Conservation (phyloP, 2,113 vertebrate genomes). For the Thinocorus orbignyianus region DNA sequence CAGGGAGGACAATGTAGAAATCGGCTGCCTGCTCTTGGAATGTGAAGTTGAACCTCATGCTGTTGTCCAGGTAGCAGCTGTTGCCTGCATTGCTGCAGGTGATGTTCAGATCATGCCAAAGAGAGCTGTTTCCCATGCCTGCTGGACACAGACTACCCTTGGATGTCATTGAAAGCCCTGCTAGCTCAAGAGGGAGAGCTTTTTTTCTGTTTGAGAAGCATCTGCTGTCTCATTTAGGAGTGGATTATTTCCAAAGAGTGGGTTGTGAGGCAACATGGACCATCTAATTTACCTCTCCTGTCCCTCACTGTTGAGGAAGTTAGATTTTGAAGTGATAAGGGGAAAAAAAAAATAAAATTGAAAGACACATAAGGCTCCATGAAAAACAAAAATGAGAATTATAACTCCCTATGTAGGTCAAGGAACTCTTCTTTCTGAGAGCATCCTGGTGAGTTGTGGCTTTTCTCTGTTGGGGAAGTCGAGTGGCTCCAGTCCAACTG, state of each 20-base stretch:
- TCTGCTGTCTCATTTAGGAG: not conserved
- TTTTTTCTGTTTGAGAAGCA: not conserved
- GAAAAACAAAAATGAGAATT: not conserved
- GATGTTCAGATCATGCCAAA: not conserved
- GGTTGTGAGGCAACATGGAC: not conserved
- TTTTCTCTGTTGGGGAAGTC: not conserved
- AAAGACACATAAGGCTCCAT: not conserved
- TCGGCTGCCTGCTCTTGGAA: slow-evolving; percentile 61
- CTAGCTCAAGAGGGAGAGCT: not conserved
- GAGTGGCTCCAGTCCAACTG: not conserved
- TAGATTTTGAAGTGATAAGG: not conserved
- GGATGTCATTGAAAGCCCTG: not conserved
- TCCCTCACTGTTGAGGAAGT: not conserved
- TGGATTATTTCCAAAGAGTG: not conserved
- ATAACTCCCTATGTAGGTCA: not conserved
- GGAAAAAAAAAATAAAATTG: not conserved
- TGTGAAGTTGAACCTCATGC: slow-evolving; percentile 20
- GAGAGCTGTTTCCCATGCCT: slow-evolving; percentile 64
- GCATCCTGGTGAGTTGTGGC: not conserved
- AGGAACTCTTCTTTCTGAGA: not conserved
- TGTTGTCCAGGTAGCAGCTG: not conserved
- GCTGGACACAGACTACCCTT: not conserved
- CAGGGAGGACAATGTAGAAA: slow-evolving; percentile 82
- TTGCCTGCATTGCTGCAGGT: not conserved
- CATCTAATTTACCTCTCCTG: not conserved